Base-by-base conservation (phyloP, 35 echinoderm and acorn worm genomes). In the Lytechinus variegatus region DNA sequence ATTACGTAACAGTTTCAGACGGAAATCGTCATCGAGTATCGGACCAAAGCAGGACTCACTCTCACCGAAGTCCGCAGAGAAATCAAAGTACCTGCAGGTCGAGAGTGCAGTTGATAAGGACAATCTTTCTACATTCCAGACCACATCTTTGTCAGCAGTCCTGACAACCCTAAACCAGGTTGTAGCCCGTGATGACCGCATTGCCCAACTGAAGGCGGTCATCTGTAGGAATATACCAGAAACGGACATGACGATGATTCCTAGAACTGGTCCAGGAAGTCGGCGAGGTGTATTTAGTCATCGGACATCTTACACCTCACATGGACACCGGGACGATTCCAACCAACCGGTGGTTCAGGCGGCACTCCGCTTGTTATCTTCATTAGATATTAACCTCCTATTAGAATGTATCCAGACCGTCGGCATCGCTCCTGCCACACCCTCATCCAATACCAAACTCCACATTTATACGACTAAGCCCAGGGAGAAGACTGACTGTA, bases 321-420 rank as follows among this genome's bases (percentile, higher is more conserved):
- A 54, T 54, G 92, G 53, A 55, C 92, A 93, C 92, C 92, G 54
- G 10, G 92, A 93, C 5, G 92, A 93, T 28, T 57, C 87, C 6
- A 27, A 53, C 51, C 95, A 89, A 27, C 86, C 54, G 21, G 91
- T 56, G 27, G 95, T 95, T 19, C 95, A 89, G n/a, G 86, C 87
- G 24, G 96, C 94, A 24, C 52, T 96, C 52, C 54, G 94, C 6
- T 94, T 96, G 53, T 58, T 96, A 10, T 89, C 96, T 27, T 89
- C 96, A 9, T 86, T 96, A 56, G 96, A 96, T 94, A 87, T 96
- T 56, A 94, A 95, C 28, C 29, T 96, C 52, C 87, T 96, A 5
- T 56, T 96, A 19, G 96, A 96, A 87, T 96, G 96, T 52, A 89
- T 95, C 9, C 94, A 96, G 33, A 96, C 87, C 54, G 94, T 96